Percentiles rank a stretch among this genome's conserved stretches.
phyloP scores from a whole-genome alignment of 1,140 invertebrate genomes.

The Spodoptera litura region DNA sequence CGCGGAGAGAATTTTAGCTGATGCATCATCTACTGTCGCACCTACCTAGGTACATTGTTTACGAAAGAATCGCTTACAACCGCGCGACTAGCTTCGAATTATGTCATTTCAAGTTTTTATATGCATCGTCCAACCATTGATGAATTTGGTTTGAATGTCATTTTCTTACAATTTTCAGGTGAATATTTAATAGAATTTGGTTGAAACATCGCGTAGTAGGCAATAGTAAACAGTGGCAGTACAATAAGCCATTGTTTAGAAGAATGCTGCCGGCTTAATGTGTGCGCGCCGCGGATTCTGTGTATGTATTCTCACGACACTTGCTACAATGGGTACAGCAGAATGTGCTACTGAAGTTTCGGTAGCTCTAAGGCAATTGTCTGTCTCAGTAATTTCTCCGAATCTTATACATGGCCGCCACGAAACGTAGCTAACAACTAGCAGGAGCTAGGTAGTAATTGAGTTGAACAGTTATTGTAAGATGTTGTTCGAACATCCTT shows the following conservation, averaged over 20 bases:
- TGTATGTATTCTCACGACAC: conserved; percentile 36
- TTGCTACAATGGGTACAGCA: conserved; percentile 6
- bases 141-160: conserved; percentile 8
- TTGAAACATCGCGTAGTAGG: conserved; percentile 27
- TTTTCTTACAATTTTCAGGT: conserved; percentile 36
- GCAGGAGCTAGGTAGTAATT: background rate
- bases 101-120: conserved; percentile 22
- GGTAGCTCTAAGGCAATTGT: too few species aligned
- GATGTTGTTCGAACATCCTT: background rate
- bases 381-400: too few species aligned
- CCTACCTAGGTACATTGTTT: conserved; percentile 11
- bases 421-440: background rate
- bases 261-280: conserved; percentile 37
- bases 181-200: conserved; percentile 41
- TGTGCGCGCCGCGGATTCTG: conserved; percentile 12
- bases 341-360: background rate
- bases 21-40: background rate
- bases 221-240: conserved; percentile 35
- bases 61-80: background rate
- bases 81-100: background rate
- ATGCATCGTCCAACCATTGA: background rate
- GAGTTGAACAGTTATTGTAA: background rate
- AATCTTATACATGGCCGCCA: background rate
- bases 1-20: conserved; percentile 4
- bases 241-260: conserved; percentile 44